These are phyloP conservation scores for Notodonta ziczac DNA, from an alignment of 2,888 invertebrate genomes.

Conservation along the genomic window DNA sequence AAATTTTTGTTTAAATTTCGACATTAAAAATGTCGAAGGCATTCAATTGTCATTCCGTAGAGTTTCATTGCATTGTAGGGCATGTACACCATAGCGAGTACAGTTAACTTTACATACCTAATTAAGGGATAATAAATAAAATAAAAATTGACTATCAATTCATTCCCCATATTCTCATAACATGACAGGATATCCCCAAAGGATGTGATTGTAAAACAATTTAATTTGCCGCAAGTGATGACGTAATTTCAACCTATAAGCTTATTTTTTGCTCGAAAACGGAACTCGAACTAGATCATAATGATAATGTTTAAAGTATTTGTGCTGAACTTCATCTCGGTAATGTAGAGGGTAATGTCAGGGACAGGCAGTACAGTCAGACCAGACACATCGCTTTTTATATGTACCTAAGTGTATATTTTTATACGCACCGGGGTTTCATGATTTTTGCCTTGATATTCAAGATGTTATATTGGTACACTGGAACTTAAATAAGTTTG, in stretches of 20 bases:
- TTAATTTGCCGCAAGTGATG: neutral
- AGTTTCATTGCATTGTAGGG: too few species aligned
- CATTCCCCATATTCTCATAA: neutral
- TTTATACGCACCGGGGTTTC: neutral
- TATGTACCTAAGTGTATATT: neutral
- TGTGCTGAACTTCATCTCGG: neutral
- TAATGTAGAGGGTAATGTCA: neutral
- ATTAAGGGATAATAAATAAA: too few species aligned
- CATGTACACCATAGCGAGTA: too few species aligned
- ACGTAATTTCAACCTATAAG: neutral
- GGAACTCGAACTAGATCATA: neutral
- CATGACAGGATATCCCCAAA: neutral
- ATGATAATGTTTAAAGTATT: neutral
- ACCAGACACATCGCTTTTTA: neutral
- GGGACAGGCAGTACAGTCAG: conserved; percentile 2
- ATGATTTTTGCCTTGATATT: neutral
- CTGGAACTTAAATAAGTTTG: too few species aligned
- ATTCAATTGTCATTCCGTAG: too few species aligned
- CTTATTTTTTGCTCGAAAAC: neutral
- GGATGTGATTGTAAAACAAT: neutral
- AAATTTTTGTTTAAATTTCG: too few species aligned
- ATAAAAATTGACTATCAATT: too few species aligned
- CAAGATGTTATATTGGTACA: neutral
- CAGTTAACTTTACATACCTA: too few species aligned
- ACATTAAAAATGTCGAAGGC: too few species aligned